phyloP scores from a whole-genome alignment of 2,888 invertebrate genomes.

The Oscheius onirici region DNA sequence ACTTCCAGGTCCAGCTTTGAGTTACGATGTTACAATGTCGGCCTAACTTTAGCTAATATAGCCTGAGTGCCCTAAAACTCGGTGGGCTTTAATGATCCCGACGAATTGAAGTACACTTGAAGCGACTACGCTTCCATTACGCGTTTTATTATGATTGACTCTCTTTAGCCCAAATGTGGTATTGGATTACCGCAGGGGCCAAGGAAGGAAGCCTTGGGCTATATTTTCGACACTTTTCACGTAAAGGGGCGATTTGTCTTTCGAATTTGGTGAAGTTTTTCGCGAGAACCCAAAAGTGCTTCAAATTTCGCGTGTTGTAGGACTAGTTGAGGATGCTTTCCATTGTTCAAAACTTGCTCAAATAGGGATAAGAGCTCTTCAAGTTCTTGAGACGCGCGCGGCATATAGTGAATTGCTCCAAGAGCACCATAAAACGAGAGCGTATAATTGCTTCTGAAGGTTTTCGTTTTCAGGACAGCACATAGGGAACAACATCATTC shows the following conservation, averaged over 20 bases:
- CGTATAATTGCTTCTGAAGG: constrained; percentile 17
- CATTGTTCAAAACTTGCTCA: constrained; percentile 19
- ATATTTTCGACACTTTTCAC: not conserved
- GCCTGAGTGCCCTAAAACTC: constrained; percentile 7
- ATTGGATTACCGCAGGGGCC: constrained; percentile 22
- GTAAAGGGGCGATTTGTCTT: not conserved
- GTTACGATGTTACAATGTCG: constrained; percentile 9
- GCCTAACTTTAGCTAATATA: not conserved
- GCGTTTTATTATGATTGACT: constrained; percentile 34
- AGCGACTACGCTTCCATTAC: constrained; percentile 32
- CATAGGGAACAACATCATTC: constrained; percentile 70
- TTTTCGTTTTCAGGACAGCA: constrained; percentile 63
- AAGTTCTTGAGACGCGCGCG: constrained; percentile 15
- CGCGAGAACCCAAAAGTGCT: not conserved
- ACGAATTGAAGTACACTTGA: constrained; percentile 30
- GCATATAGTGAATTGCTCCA: constrained; percentile 19
- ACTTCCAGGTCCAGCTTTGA: constrained; percentile 3
- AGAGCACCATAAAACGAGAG: constrained; percentile 20
- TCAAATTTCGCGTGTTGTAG: constrained; percentile 22
- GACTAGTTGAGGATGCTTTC: constrained; percentile 5
- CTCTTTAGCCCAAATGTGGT: constrained; percentile 29
- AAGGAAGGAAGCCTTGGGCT: constrained; percentile 11
- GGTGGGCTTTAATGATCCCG: constrained; percentile 25
- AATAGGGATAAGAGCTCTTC: constrained; percentile 22
- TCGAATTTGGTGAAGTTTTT: not conserved